Evolutionary conservation across 1,140 invertebrate genomes (phyloP), one percentile per base, ranked within the genome.

Genomic region (Pachypsylla venusta): DNA sequence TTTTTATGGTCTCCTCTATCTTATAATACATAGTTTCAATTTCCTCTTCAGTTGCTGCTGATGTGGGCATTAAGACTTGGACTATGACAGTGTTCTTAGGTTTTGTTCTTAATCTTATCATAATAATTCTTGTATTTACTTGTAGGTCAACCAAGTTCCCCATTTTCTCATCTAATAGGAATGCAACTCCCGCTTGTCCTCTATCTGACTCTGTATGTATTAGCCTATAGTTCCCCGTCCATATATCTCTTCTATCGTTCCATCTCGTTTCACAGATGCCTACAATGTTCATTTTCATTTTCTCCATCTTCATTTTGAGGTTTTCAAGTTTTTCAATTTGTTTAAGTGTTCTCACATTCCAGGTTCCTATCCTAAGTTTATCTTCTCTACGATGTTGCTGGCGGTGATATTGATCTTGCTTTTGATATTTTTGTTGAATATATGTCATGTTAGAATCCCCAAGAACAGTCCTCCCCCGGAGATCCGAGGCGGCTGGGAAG

Each of bases 221-320:
- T 25, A 54, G 25, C 27, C 53, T 54, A 54, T 54, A 54, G 13
- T 54, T 25, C 2, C 16, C 53, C 10, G 22, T 25, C 53, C 53
- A 54, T 12, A 54, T 25, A 13, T 54, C 53, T 28, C 59, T 35
- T 24, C 12, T 25, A 20, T 60, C 28, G 7, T 24, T 25, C 48
- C 60, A 57, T 53, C 55, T 48, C n/a, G 28, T 57, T 24, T 61
- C 55, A 35, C 54, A 56, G 14, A 61, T 19, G 16, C 60, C 60
- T 39, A 61, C 14, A 19, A 61, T 61, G 19, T 53, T 20, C 14
- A 61, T 48, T 35, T 61, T 57, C 20, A 60, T 30, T 60, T 39
- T 60, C n/a, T 60, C 14, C 54, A 60, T 60, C 42, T 60, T 24
- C 13, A 39, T n/a, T 19, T 53, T 27, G 5, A 57, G 20, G 24